Conservation (phyloP, 2,888 invertebrate genomes). For the Keiferia lycopersicella region DNA sequence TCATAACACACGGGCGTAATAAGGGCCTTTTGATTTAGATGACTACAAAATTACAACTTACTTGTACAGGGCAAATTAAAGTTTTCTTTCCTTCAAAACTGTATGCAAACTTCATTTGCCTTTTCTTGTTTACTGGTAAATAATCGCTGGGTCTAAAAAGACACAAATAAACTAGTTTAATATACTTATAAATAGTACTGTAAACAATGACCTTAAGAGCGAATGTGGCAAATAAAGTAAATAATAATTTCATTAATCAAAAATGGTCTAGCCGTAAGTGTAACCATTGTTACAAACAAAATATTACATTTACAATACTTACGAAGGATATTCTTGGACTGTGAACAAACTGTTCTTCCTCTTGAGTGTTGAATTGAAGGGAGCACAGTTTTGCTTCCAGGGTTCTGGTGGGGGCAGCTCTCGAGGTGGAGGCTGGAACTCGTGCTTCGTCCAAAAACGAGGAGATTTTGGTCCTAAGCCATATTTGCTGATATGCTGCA, state of each 20-base stretch:
- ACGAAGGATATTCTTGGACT: slow-evolving; percentile 61
- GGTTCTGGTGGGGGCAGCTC: slow-evolving; percentile 44
- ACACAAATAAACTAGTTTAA: slow-evolving; percentile 2
- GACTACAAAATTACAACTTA: slow-evolving; percentile 36
- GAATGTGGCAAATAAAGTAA: no score
- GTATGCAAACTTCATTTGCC: slow-evolving; percentile 66
- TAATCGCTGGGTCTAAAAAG: slow-evolving; percentile 68
- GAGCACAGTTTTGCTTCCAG: slow-evolving; percentile 59
- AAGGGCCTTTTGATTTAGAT: neutral
- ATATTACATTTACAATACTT: slow-evolving; percentile 39
- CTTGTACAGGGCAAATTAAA: slow-evolving; percentile 66
- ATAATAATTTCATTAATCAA: no score
- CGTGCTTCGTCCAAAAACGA: slow-evolving; percentile 61
- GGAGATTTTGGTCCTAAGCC: slow-evolving; percentile 61
- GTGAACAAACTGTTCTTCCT: slow-evolving; percentile 57
- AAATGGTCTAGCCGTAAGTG: no score
- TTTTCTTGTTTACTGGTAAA: slow-evolving; percentile 58
- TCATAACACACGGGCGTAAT: no score
- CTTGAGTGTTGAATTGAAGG: slow-evolving; percentile 68
- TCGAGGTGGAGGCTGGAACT: slow-evolving; percentile 67
- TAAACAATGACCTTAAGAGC: no score
- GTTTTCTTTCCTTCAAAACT: slow-evolving; percentile 68
- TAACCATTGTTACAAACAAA: no score
- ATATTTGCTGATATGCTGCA: slow-evolving; percentile 61
- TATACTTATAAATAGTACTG: neutral